phyloP scores from a whole-genome alignment of 2,797 vertebrate species.

The Rhadinocentrus ornatus region DNA sequence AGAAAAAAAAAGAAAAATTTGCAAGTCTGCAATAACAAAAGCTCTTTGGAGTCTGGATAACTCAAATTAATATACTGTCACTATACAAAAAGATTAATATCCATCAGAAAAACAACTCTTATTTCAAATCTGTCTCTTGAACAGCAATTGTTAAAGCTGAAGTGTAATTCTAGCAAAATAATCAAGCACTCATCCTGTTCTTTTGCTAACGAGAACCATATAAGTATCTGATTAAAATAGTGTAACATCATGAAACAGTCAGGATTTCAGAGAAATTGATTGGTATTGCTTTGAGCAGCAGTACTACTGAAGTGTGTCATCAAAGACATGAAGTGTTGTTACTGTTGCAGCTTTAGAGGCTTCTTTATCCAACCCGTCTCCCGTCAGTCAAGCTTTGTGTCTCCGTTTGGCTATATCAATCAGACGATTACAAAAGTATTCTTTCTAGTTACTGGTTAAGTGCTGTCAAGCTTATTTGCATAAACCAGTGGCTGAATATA shows the following conservation, averaged over 20 bases:
- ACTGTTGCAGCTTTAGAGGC: constrained; percentile 41
- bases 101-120: not conserved
- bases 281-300: constrained; percentile 13
- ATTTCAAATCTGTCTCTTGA: not conserved
- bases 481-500: constrained; percentile 54
- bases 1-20: not conserved
- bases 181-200: not conserved
- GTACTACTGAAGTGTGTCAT: constrained; percentile 22
- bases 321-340: constrained; percentile 29
- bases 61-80: not conserved
- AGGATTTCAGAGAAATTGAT: constrained; percentile 8
- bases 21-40: not conserved
- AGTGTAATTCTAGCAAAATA: not conserved
- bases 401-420: constrained; percentile 64
- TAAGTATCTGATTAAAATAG: constrained; percentile 6
- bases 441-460: constrained; percentile 40
- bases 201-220: not conserved
- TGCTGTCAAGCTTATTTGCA: constrained; percentile 60
- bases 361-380: constrained; percentile 36
- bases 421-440: constrained; percentile 67
- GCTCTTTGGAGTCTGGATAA: not conserved
- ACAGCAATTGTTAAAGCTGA: not conserved
- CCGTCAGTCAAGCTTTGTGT: constrained; percentile 41
- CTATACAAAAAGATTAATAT: not conserved
- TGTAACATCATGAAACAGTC: constrained; percentile 13